Evolutionary conservation across 1,140 invertebrate species (phyloP).

Genomic region (Pogonomyrmex californicus): DNA sequence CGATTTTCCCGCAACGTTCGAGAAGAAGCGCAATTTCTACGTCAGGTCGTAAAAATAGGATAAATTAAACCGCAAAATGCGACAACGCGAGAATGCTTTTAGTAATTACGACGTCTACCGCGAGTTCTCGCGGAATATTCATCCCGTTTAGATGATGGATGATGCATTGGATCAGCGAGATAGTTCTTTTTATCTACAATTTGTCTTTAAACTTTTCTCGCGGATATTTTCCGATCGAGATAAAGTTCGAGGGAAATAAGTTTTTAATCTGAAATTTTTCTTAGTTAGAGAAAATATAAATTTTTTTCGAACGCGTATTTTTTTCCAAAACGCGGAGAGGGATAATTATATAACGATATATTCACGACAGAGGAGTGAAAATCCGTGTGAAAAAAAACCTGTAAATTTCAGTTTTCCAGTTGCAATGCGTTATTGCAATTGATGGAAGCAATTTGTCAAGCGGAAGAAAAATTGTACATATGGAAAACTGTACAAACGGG

Average conservation of each 20-base stretch:
- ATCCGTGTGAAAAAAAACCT: not conserved
- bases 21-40: slow-evolving; percentile 30
- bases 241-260: not conserved
- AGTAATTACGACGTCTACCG: slow-evolving; percentile 13
- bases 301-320: not conserved
- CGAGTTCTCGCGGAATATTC: not conserved
- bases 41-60: slow-evolving; percentile 21
- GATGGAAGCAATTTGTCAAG: slow-evolving; percentile 26
- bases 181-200: not conserved
- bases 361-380: not conserved
- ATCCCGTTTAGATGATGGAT: not conserved
- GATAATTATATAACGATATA: not conserved
- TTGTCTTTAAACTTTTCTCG: not conserved
- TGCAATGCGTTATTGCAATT: not conserved
- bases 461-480: not conserved
- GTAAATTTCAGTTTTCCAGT: slow-evolving; percentile 17
- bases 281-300: not conserved
- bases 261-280: slow-evolving; percentile 15
- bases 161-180: not conserved
- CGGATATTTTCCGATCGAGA: not conserved
- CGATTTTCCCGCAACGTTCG: not conserved
- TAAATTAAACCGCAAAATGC: slow-evolving; percentile 28
- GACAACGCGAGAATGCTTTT: not conserved
- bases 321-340: not conserved
- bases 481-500: not conserved